phyloP scores from a whole-genome alignment of 2,888 invertebrate genomes.

The Teinopalpus imperialis region DNA sequence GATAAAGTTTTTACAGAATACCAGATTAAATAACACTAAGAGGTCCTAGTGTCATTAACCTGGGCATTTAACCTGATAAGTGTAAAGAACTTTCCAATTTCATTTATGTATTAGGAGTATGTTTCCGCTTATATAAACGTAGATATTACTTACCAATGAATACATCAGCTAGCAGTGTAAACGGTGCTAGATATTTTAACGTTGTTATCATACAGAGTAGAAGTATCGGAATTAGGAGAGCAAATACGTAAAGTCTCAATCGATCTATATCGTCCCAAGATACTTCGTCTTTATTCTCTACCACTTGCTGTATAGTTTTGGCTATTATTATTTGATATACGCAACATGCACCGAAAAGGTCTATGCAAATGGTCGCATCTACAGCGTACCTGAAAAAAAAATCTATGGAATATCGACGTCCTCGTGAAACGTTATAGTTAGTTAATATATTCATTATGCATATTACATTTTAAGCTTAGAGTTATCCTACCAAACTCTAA shows the following conservation, averaged over 20 bases:
- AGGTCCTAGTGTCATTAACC: too few relatives aligned
- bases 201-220: slow-evolving; percentile 72
- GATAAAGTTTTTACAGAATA: too few relatives aligned
- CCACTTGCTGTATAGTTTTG: slow-evolving; percentile 61
- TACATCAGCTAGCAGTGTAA: slow-evolving; percentile 61
- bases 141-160: slow-evolving; percentile 71
- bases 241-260: slow-evolving; percentile 57
- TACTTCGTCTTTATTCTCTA: slow-evolving; percentile 40
- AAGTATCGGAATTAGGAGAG: slow-evolving; percentile 56
- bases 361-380: slow-evolving; percentile 62
- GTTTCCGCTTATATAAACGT: too few relatives aligned
- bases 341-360: slow-evolving; percentile 70
- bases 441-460: too few relatives aligned
- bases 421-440: too few relatives aligned
- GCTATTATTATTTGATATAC: slow-evolving; percentile 74
- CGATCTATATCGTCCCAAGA: slow-evolving; percentile 33
- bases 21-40: too few relatives aligned
- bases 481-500: too few relatives aligned
- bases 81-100: too few relatives aligned
- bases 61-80: too few relatives aligned
- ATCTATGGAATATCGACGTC: too few relatives aligned
- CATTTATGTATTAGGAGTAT: too few relatives aligned
- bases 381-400: slow-evolving; percentile 57
- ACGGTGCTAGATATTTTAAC: slow-evolving; percentile 69
- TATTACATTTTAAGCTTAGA: too few relatives aligned